These are phyloP conservation scores for Lonchura striata DNA, from an alignment of 2,113 vertebrate genomes.

Conservation along the genomic window DNA sequence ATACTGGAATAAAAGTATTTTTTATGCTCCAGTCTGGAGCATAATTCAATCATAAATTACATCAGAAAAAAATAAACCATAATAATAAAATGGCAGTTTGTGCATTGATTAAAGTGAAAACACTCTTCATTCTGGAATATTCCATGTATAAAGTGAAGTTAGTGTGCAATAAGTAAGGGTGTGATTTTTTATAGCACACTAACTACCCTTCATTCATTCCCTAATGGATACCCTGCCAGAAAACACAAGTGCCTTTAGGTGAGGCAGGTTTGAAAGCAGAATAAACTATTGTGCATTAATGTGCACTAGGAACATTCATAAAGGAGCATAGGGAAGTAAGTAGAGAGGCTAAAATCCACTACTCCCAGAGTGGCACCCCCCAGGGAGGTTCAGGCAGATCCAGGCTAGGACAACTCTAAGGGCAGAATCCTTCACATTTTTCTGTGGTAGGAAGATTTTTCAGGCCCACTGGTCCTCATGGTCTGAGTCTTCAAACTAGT, in stretches of 20 bases:
- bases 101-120: conserved; percentile 73
- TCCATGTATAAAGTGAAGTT: conserved; percentile 56
- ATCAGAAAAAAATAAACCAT: conserved; percentile 68
- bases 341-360: not conserved
- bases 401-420: not conserved
- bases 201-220: conserved; percentile 52
- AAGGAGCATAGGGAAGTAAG: not conserved
- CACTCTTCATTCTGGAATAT: conserved; percentile 68
- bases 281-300: conserved; percentile 38
- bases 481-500: not conserved
- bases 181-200: conserved; percentile 59
- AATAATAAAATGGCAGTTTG: conserved; percentile 74
- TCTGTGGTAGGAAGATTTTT: not conserved
- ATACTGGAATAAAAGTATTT: conserved; percentile 68
- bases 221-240: conserved; percentile 58
- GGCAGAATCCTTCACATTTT: not conserved
- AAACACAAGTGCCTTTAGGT: conserved; percentile 58
- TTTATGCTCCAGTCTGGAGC: conserved; percentile 66
- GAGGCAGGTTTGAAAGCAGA: conserved; percentile 33
- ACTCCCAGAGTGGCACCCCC: not conserved
- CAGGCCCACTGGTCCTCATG: fast-evolving
- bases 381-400: not conserved
- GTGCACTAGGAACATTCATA: not conserved
- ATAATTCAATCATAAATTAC: conserved; percentile 76
- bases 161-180: conserved; percentile 63